Base-by-base conservation (phyloP, 2,113 vertebrate species). In the Oreotrochilus melanogaster region DNA sequence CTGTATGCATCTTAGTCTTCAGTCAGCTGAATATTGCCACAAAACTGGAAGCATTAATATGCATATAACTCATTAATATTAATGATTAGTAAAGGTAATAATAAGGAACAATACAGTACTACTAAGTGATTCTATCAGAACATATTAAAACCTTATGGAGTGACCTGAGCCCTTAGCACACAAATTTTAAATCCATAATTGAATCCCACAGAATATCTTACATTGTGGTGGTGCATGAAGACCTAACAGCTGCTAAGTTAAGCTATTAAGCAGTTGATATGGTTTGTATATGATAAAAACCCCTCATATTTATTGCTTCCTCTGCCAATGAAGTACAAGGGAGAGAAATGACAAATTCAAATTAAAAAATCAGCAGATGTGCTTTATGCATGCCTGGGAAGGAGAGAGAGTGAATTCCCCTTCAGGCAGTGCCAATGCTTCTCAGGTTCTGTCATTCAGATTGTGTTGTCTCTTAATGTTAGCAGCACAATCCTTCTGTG, bases 311-410 rank as follows among this genome's bases (percentile, higher is more conserved):
- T 76, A 80, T 47, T 92, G 2, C 48, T 92, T 84, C 16, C 7
- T 80, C 23, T 86, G 30, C 28, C 28, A 66, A 6, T 57, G 28
- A 78, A 91, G 27, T 69, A 82, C 31, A 57, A 60, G n/a, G 53
- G 30, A 92, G n/a, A 86, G 28, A 56, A 94, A 93, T 43, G 54
- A 86, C 31, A 90, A 83, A 92, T 86, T 73, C 17, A 64, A 88
- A 92, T 83, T 86, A 57, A 88, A 84, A 92, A 89, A 65, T 78
- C 35, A 92, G 27, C 57, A 96, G 69, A 61, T 31, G 0, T 58
- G 39, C n/a, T 67, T 83, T 57, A 33, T 39, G 33, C 1, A 0
- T 43, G 22, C 42, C 61, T 74, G 53, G 30, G 57, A 91, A 81
- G 73, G 48, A 84, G 69, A 67, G 0, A 69, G 54, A 92, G 25